Conservation (phyloP, 2,113 vertebrate genomes). For the Meleagris gallopavo region DNA sequence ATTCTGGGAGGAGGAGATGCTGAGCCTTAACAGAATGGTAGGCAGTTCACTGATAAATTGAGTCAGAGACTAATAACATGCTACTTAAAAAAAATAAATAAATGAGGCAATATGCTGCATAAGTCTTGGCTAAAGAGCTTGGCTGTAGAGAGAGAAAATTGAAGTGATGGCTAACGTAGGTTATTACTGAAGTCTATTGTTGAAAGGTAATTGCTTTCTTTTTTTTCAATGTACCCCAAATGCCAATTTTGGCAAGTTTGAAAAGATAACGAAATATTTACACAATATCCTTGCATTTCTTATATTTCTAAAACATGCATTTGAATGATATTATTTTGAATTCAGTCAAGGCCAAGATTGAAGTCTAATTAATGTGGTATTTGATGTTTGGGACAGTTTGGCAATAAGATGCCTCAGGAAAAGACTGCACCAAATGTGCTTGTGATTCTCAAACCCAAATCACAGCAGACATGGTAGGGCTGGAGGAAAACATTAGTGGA, state of each 20-base stretch:
- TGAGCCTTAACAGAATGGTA: neutral
- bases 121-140: neutral
- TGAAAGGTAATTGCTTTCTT: neutral
- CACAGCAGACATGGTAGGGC: fast-evolving
- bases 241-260: neutral
- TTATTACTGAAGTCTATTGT: neutral
- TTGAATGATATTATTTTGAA: neutral
- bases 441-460: neutral
- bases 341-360: neutral
- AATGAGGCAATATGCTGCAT: neutral
- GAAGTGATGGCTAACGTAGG: neutral
- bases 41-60: neutral
- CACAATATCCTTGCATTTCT: neutral
- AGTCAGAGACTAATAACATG: neutral
- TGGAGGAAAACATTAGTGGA: neutral
- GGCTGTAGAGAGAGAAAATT: neutral
- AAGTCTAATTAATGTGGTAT: neutral
- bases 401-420: neutral
- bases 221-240: fast-evolving
- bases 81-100: neutral
- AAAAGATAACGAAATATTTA: neutral
- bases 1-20: neutral
- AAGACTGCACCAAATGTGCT: neutral
- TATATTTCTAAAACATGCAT: neutral
- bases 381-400: neutral